phyloP scores from a whole-genome alignment of 2,797 vertebrate species.

The Fistularia tabacaria region DNA sequence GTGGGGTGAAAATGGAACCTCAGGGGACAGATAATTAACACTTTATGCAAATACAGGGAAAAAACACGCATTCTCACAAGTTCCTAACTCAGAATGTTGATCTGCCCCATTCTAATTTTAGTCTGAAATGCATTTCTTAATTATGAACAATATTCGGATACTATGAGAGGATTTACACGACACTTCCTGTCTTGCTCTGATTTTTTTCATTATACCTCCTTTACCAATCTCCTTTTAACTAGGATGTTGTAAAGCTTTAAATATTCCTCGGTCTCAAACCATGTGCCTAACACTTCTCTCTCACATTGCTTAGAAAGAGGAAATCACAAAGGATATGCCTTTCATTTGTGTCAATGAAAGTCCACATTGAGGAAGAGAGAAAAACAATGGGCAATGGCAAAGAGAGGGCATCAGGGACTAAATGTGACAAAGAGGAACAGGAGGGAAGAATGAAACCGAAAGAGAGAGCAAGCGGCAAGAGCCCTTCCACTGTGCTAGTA shows the following conservation, averaged over 20 bases:
- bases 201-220: constrained; percentile 8
- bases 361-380: constrained; percentile 27
- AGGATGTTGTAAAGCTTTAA: constrained; percentile 44
- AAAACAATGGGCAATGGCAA: constrained; percentile 11
- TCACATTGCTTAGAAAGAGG: constrained; percentile 16
- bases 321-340: constrained; percentile 57
- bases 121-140: neutral
- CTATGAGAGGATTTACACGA: neutral
- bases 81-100: constrained; percentile 6
- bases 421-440: constrained; percentile 33
- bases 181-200: neutral
- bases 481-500: constrained; percentile 39
- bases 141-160: neutral
- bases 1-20: constrained; percentile 17
- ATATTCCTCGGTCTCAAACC: constrained; percentile 25
- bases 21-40: constrained; percentile 47
- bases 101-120: constrained; percentile 1
- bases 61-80: constrained; percentile 10
- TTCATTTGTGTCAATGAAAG: constrained; percentile 65
- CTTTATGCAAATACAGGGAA: constrained; percentile 9
- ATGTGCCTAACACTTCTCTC: constrained; percentile 39
- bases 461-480: constrained; percentile 14
- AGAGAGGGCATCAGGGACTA: constrained; percentile 6
- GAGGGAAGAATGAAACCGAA: constrained; percentile 2
- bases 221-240: constrained; percentile 40